Conservation (phyloP, 2,113 vertebrate genomes). For the Maccullochella peelii region DNA sequence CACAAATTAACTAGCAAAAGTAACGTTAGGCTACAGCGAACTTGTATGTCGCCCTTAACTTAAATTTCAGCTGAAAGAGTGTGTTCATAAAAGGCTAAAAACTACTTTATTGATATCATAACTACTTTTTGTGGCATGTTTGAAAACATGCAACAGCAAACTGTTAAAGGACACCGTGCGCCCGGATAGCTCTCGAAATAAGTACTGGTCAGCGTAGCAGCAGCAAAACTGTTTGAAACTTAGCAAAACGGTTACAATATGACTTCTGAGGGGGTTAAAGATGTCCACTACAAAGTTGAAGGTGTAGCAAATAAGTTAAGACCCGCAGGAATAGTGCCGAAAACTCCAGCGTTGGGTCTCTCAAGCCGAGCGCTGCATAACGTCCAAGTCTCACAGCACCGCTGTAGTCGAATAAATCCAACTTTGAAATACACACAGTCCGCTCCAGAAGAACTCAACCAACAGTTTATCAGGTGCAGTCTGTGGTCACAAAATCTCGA, state of each 20-base stretch:
- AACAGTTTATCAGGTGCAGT: constrained; percentile 68
- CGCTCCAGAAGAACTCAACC: constrained; percentile 10
- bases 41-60: constrained; percentile 22
- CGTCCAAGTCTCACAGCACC: constrained; percentile 52
- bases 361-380: constrained; percentile 34
- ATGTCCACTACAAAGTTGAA: constrained; percentile 10
- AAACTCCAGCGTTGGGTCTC: constrained; percentile 51
- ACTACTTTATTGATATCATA: constrained; percentile 23
- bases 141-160: constrained; percentile 21
- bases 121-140: constrained; percentile 38
- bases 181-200: constrained; percentile 12
- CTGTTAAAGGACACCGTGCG: constrained; percentile 39
- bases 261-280: neutral
- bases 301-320: constrained; percentile 14
- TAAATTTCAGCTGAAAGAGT: constrained; percentile 2
- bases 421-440: constrained; percentile 57
- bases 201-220: constrained; percentile 15
- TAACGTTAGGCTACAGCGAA: neutral
- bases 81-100: constrained; percentile 61
- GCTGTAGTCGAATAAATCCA: constrained; percentile 60
- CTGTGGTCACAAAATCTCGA: constrained; percentile 67
- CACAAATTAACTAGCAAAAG: constrained; percentile 48
- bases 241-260: neutral
- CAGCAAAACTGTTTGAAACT: neutral
- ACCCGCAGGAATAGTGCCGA: constrained; percentile 14